These are phyloP conservation scores for Caranx ignobilis DNA, from an alignment of 2,113 vertebrate genomes.

Conservation along the genomic window DNA sequence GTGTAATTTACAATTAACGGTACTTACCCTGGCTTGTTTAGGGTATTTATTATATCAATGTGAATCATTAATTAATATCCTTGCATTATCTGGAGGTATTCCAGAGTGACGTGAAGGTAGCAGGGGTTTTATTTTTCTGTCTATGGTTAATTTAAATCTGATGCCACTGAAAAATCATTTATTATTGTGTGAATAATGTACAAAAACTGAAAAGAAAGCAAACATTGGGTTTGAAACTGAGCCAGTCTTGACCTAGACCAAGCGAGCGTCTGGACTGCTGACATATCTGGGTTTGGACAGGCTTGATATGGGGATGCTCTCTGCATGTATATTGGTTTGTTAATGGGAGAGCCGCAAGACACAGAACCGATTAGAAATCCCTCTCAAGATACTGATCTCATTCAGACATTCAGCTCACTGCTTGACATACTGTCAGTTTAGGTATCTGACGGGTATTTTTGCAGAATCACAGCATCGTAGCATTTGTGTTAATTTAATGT, in stretches of 20 bases:
- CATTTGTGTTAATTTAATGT: slow-evolving; percentile 78
- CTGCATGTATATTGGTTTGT: slow-evolving; percentile 81
- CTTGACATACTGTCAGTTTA: slow-evolving; percentile 58
- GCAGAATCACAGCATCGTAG: slow-evolving; percentile 71
- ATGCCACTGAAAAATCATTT: slow-evolving; percentile 84
- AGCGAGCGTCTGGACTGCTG: slow-evolving; percentile 60
- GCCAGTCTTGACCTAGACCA: slow-evolving; percentile 76
- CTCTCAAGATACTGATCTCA: slow-evolving; percentile 54
- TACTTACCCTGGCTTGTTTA: slow-evolving; percentile 68
- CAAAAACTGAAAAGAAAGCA: slow-evolving; percentile 78
- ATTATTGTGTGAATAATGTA: slow-evolving; percentile 86
- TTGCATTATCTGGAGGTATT: slow-evolving; percentile 41
- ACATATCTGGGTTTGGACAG: slow-evolving; percentile 44
- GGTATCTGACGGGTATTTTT: slow-evolving; percentile 60
- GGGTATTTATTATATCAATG: slow-evolving; percentile 53
- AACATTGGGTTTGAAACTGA: slow-evolving; percentile 78
- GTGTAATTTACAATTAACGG: slow-evolving; percentile 58
- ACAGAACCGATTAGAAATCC: slow-evolving; percentile 49
- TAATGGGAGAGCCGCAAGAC: slow-evolving; percentile 68
- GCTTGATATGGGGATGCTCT: slow-evolving; percentile 63
- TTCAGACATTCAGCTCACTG: slow-evolving; percentile 48
- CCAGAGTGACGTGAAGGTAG: slow-evolving; percentile 82
- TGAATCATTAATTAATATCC: slow-evolving; percentile 57
- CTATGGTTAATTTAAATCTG: slow-evolving; percentile 80
- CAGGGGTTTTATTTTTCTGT: slow-evolving; percentile 76